Base-by-base conservation (phyloP, 1,140 invertebrate species). In the Microplitis demolitor region DNA sequence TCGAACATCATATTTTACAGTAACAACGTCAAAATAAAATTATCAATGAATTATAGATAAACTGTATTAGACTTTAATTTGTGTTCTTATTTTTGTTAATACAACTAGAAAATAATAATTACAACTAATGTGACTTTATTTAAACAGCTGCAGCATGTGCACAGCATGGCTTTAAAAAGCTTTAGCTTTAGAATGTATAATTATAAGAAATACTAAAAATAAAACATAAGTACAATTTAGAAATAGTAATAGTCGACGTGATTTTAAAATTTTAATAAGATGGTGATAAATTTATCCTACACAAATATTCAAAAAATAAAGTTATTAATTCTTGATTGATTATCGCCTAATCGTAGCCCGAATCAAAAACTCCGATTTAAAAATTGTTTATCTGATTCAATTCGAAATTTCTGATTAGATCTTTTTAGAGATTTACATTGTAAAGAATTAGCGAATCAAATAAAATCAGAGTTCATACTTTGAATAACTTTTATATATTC, bases 141-240 rank as follows among this genome's bases (percentile, higher is more conserved):
- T 62, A n/a, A 33, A 73, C 45, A 74, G 71, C 72, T 77, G 78
- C 78, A 79, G 81, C 82, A 84, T 84, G 82, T 82, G 83, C 81
- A 82, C 79, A 83, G 82, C 80, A 84, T 83, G 82, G 78, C 78
- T 78, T 76, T 74, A 69, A 39, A 72, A 79, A 74, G 79, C 78
- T 83, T 58, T 16, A 39, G 50, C 60, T 62, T 62, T 16, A n/a
- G 60, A 62, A n/a, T 37, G 34, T 13, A 8, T 34, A 9, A 31
- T 34, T 62, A 9, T 14, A 24, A 58, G 24, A 24, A 54, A 14
- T 14, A 54, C 3, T 14, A 58, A 24, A 24, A 58, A 58, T 24
- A 31, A 58, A 58, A 58, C 14, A 45, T 45, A 8, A 45, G 6
- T 11, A 45, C 39, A 9, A 11, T 45, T 45, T 8, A 45, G 4